A percentile compares a stretch with the other conserved stretches of the same genome.
Conservation (phyloP, 2,113 vertebrate species). For the Scopus umbretta region DNA sequence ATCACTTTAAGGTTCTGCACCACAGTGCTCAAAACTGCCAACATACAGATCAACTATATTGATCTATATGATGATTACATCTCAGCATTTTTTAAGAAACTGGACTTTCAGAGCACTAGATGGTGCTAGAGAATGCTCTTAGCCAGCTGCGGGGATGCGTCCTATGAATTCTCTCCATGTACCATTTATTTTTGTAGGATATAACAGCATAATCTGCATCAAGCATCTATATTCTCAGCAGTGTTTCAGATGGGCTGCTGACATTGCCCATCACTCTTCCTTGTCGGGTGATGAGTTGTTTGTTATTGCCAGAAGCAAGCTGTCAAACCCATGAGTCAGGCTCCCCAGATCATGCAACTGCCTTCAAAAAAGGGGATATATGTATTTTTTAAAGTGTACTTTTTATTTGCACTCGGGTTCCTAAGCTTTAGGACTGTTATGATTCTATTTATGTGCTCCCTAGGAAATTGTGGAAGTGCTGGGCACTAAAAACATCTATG, state of each 20-base stretch:
- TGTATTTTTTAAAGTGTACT: neutral
- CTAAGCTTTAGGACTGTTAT: neutral
- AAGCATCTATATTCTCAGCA: neutral
- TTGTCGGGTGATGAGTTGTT: neutral
- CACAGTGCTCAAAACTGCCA: neutral
- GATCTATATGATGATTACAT: neutral
- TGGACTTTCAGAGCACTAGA: slow-evolving; percentile 41
- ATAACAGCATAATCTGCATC: neutral
- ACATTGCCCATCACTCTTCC: neutral
- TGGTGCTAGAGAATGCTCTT: slow-evolving; percentile 60
- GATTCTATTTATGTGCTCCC: neutral
- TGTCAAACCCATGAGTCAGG: neutral
- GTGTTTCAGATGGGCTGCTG: neutral
- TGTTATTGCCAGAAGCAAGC: neutral
- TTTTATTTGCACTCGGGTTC: neutral
- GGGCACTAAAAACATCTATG: neutral
- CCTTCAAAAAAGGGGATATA: neutral
- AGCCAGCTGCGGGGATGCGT: neutral
- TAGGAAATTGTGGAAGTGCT: neutral
- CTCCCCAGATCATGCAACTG: neutral
- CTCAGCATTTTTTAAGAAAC: neutral
- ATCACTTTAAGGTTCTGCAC: neutral
- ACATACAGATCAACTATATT: too few relatives aligned
- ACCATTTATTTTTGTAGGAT: neutral
- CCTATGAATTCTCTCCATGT: neutral